phyloP scores from a whole-genome alignment of 2,113 vertebrate genomes.

The Symphodus melops region DNA sequence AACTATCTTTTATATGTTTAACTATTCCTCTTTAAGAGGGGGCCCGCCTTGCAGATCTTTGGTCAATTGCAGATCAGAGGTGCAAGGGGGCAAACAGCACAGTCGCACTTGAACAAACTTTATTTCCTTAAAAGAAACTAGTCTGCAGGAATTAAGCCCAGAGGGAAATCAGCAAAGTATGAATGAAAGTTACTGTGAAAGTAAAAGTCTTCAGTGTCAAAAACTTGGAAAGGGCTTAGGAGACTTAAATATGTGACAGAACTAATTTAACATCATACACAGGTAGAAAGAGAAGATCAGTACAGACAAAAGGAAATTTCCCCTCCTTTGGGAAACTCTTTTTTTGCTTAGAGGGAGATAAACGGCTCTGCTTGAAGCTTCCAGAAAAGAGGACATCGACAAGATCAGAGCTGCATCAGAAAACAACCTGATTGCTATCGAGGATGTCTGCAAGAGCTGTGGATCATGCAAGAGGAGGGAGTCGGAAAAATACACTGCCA shows the following conservation, averaged over 20 bases:
- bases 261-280: conserved; percentile 40
- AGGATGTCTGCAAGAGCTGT: neutral
- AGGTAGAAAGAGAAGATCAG: conserved; percentile 21
- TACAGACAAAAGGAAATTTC: conserved; percentile 35
- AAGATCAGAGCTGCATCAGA: conserved; percentile 29
- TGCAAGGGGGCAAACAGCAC: neutral
- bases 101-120: conserved; percentile 8
- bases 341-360: conserved; percentile 19
- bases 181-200: conserved; percentile 29
- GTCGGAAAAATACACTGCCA: neutral
- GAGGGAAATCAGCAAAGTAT: conserved; percentile 8
- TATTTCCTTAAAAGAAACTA: neutral
- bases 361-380: conserved; percentile 9
- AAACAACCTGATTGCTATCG: conserved; percentile 23
- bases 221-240: conserved; percentile 7
- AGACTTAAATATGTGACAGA: conserved; percentile 23
- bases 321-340: conserved; percentile 16
- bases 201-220: conserved; percentile 12
- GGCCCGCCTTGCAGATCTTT: neutral
- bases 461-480: neutral
- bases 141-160: conserved; percentile 10
- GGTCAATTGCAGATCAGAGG: neutral
- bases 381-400: conserved; percentile 16
- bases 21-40: too few species aligned
- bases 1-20: too few species aligned